Base-by-base conservation (phyloP, 2,797 vertebrate genomes). In the Discoglossus pictus region DNA sequence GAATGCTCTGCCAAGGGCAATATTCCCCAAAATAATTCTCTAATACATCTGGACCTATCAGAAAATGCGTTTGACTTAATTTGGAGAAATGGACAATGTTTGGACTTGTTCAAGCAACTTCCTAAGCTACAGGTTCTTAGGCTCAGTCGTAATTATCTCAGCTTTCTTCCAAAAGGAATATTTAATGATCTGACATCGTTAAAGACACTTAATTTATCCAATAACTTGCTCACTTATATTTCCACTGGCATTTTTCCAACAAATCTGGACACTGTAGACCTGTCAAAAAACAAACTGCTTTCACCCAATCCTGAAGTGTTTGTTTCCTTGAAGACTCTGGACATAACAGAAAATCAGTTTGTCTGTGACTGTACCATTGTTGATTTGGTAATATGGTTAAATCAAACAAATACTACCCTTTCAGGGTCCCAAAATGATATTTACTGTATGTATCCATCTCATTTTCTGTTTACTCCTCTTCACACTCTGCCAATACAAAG, bases 211-310 rank as follows among this genome's bases (percentile, higher is more conserved):
- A 86, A 89, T 74, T 86, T 97, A 48, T 88, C 79, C 2, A 86
- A 76, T 46, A 98, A 94, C 69, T 63, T 81, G n/a, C 58, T 98
- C 73, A 89, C 85, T 0, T 59, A 83, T 23, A 81, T 97, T 27
- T 76, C 79, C 42, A 71, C 79, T 0, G 75, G 76, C 0, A 43
- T 82, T 13, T 82, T 97, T 1, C 94, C 95, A 6, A 48, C 70
- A 53, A 89, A 44, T 46, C 72, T 98, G 31, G 55, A 47, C 67
- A 6, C 55, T 4, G 80, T 97, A 4, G 84, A 92, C 44, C 73
- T 96, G n/a, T 84, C 90, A 2, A 62, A 73, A 42, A 94, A 93
- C 68, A 87, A 86, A 39, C 79, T 97, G 54, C 80, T 89, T n/a
- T 85, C 86, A 17, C 92, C 92, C 0, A 80, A 90, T 42, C 91